Base-by-base conservation (phyloP, 1,140 invertebrate species). In the Apis cerana region DNA sequence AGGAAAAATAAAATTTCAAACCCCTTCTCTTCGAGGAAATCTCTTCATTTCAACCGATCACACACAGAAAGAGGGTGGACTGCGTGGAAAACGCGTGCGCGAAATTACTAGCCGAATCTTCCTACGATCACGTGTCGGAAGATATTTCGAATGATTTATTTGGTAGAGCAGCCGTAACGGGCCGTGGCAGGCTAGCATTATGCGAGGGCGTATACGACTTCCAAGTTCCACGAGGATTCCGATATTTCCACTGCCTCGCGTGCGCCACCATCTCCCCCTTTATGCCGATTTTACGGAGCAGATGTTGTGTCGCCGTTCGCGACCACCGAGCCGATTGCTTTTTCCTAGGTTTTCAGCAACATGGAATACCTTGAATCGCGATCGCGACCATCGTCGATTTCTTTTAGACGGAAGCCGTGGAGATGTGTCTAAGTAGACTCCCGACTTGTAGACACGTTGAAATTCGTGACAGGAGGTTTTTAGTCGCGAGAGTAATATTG, bases 131-230 rank as follows among this genome's bases (percentile, higher is more conserved):
- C 81, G 82, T 82, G 88, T 86, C 78, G 81, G 75, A 84, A 84
- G 84, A 71, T 89, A 88, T 89, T 88, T 75, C 75, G 84, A 70
- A 77, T 86, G 88, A 89, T 89, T 89, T 89, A 89, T 86, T 86
- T 80, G 84, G 10, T 56, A 84, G 87, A 84, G 78, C 78, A 59
- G 77, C 54, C 68, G 86, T 88, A 88, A 88, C 86, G 86, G 52
- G 56, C 65, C 69, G 71, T 76, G 77, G 82, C 75, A 83, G 85
- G 62, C 87, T 79, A 48, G 70, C 71, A 89, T 88, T 89, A 88
- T 84, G 74, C 87, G 71, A 78, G 78, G 78, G 77, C 87, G 78
- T 89, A 89, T 84, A 89, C 82, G 87, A 89, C 84, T 88, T 67
- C 84, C 84, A 86, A 75, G 81, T 88, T 67, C 84, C 84, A 86